Base-by-base conservation (phyloP, 2,888 invertebrate genomes). In the Erebia ligea region DNA sequence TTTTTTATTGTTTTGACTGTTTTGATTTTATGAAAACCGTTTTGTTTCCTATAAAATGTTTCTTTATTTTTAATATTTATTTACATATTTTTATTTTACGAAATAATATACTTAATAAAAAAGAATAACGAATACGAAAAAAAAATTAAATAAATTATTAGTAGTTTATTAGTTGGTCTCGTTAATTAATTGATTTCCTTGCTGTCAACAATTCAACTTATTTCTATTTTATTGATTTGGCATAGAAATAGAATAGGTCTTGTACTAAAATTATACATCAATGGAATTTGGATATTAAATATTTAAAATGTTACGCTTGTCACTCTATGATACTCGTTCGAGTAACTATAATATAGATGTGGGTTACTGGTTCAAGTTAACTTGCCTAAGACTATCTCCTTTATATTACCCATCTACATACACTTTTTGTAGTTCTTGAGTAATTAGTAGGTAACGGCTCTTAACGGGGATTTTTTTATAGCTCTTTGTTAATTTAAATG, bases 351-450 rank as follows among this genome's bases (percentile, higher is more conserved):
- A 34, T 34, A 34, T 34, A 50, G n/a, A 63, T 25, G 63, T 72
- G 62, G 66, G 68, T 69, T 68, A 72, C 50, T 64, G 56, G 62
- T 66, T 68, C 71, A 69, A 62, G 50, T 62, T n/a, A 17, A 17
- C 61, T 72, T 72, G 48, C 42, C 48, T 68, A 68, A 68, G 15
- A n/a, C 48, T 52, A 63, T 58, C 40, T 61, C 42, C n/a, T n/a
- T n/a, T n/a, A 61, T 48, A 63, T 67, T 42, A 48, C 25, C 40
- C 45, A 50, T 63, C 21, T 56, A 42, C 25, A 34, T 15, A 19
- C 42, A 6, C 25, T 56, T 45, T 13, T 67, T 66, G 50, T 50
- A 15, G 19, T 54, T 61, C 34, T 61, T 61, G 17, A 40, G 59
- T 59, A 61, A 61, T 61, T 17, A 42, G 58, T 40, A 42, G 42